Percentiles rank a stretch among this genome's conserved stretches.
Evolutionary conservation across 2,888 invertebrate genomes (phyloP).

Genomic region (Philaethria dido): DNA sequence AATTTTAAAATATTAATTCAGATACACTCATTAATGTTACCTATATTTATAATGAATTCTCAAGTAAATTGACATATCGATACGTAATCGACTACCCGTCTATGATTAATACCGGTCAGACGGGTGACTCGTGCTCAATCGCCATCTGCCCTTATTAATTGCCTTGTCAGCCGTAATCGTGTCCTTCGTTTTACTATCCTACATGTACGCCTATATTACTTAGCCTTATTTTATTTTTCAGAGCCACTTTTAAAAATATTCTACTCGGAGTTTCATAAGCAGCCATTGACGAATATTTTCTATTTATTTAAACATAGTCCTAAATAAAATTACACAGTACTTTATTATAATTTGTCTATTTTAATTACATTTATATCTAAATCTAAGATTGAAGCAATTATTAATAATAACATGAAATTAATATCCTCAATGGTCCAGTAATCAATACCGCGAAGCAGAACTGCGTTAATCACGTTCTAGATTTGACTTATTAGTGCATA

Average conservation of each 20-base stretch:
- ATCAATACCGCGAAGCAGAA: conserved; percentile 35
- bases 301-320: background rate
- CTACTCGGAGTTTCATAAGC: background rate
- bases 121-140: conserved; percentile 81
- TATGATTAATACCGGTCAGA: conserved; percentile 80
- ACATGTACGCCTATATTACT: conserved; percentile 43
- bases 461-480: conserved; percentile 56
- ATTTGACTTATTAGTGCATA: conserved; percentile 64
- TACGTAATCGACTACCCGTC: conserved; percentile 64
- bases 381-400: background rate
- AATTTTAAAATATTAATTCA: background rate
- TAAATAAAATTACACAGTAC: background rate
- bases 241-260: conserved; percentile 15
- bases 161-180: conserved; percentile 80
- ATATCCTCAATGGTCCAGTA: conserved; percentile 9
- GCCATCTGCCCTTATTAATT: conserved; percentile 83
- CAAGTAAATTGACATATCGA: conserved; percentile 38
- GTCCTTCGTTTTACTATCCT: conserved; percentile 67
- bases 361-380: background rate
- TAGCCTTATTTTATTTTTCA: conserved; percentile 33
- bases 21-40: background rate
- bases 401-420: conserved; percentile 5
- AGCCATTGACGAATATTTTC: background rate
- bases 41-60: conserved; percentile 8
- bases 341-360: too few species aligned